Evolutionary conservation across 2,888 invertebrate species (phyloP), one percentile per base, ranked within the genome.

Genomic region (Orgyia antiqua): DNA sequence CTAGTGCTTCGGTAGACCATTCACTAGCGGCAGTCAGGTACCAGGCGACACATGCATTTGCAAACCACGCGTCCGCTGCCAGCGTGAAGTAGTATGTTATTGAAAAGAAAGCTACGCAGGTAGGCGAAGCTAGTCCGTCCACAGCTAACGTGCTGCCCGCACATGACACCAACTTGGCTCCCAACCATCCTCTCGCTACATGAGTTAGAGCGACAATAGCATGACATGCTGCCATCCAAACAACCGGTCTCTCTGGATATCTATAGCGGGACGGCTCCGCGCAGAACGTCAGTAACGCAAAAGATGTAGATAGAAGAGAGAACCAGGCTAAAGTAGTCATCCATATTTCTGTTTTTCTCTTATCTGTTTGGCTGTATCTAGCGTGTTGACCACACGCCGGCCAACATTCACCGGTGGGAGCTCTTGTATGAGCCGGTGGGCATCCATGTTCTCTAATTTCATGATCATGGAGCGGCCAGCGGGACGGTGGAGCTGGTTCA

Each of bases 1-100:
- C 95, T 30, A 97, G 89, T 2, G 96, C 95, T 75, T 97, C 97
- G 35, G 95, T 94, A 13, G 95, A 95, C 97, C 97, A 97, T 66
- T 96, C 95, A 66, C 95, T 93, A 24, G 94, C 94, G 0, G 96
- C 95, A 3, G 95, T 94, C 27, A 97, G 87, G 63, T 95, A 94
- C 94, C 96, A 97, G 33, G 96, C 95, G 27, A 95, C 89, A 39
- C 95, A 93, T 29, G 97, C 90, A 51, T 95, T 92, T 2, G 94
- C 90, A 92, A 96, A 96, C 96, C 97, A 95, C 38, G 93, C 89
- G 56, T 92, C 91, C 36, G 93, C 92, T 28, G 94, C 93, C 58
- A 95, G 77, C 17, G 93, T 92, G 60, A 94, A 90, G 78, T 94
- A 95, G 62, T 93, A 93, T 7, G 92, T 89, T 1, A 91, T 78